Base-by-base conservation (phyloP, 2,797 vertebrate species). In the Simalia tracyae region DNA sequence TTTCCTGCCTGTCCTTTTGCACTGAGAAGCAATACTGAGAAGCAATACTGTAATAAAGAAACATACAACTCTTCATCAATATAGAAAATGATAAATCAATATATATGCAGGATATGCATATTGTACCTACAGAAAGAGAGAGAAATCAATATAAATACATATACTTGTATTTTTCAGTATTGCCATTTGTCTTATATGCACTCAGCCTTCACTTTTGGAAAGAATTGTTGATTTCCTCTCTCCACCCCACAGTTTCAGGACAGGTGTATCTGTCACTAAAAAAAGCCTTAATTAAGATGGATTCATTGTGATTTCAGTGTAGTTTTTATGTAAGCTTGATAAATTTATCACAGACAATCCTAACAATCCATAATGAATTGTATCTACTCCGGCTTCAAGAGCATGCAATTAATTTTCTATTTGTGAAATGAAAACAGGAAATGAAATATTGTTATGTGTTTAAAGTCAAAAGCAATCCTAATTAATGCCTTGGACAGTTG, bases 321-420 rank as follows among this genome's bases (percentile, higher is more conserved):
- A 94, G 90, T 96, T 97, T 96, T 96, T 96, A 95, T 96, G 94
- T 96, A 93, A 95, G 92, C 95, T 96, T 95, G 96, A 97, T 96
- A 96, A 95, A 96, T 95, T 94, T 96, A 95, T 96, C 96, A 96
- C 84, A 94, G 95, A 93, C 94, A 94, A 93, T 93, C 93, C 96
- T 96, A 97, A 97, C 96, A 97, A 96, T 96, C 96, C 92, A 96
- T 96, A 94, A 94, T 86, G 50, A 91, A 92, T 95, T 96, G 91
- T 95, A 94, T 92, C 94, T 97, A 92, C 66, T 95, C 92, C 95
- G 95, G 96, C 93, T 95, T 95, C 92, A 94, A 96, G 95, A 95
- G 91, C 94, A 4, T 66, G 91, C 91, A 95, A 97, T 97, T 97
- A 97, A 94, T 94, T 96, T 96, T 94, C 96, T 96, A 94, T 95